Percentiles rank a stretch among this genome's conserved stretches.
phyloP scores from a whole-genome alignment of 2,888 invertebrate genomes.

The Trachelus iudaicus region DNA sequence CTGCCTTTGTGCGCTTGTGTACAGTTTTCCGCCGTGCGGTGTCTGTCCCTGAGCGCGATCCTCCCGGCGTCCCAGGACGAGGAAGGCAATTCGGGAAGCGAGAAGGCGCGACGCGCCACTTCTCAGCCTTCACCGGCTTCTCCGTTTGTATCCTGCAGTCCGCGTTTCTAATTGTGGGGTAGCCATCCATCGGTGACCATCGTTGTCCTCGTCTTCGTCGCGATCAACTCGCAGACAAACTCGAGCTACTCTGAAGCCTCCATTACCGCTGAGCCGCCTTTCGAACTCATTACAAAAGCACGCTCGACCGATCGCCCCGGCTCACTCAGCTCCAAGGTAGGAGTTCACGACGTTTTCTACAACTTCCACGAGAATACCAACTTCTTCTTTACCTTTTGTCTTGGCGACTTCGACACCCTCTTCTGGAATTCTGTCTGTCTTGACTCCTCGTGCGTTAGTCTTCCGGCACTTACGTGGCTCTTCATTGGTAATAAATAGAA shows the following conservation, averaged over 20 bases:
- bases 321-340: not conserved
- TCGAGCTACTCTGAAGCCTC: constrained; percentile 9
- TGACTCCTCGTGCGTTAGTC: not conserved
- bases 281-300: not conserved
- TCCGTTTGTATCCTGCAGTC: not conserved
- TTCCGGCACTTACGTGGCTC: not conserved
- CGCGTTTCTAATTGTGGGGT: not conserved
- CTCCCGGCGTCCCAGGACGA: constrained; percentile 4
- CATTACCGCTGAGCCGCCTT: constrained; percentile 17
- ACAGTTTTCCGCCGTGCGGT: constrained; percentile 19
- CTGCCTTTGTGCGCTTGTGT: constrained; percentile 27
- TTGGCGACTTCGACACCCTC: not conserved
- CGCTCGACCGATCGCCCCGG: not conserved
- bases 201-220: not conserved
- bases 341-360: not conserved
- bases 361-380: not conserved
- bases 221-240: not conserved
- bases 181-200: not conserved
- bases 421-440: not conserved
- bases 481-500: not conserved
- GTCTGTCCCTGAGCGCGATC: not conserved
- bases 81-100: not conserved
- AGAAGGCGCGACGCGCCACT: not conserved
- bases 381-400: not conserved
- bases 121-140: not conserved